These are phyloP conservation scores for Cyclophora punctaria DNA, from an alignment of 2,888 invertebrate genomes.

Conservation along the genomic window DNA sequence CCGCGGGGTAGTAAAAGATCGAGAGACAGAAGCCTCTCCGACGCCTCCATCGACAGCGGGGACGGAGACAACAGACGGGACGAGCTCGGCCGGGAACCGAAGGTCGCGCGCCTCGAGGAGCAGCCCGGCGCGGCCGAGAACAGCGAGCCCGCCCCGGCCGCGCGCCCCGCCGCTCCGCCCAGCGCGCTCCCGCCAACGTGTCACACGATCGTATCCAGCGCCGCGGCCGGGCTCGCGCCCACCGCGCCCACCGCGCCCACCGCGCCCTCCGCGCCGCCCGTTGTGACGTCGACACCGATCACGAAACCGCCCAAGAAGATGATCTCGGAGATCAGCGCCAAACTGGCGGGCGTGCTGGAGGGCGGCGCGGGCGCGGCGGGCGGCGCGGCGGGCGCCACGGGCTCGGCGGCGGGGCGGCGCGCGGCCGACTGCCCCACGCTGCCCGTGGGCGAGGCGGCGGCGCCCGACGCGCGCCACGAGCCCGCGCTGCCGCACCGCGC, in stretches of 20 bases:
- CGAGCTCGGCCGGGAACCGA: conserved; percentile 39
- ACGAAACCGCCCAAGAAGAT: conserved; percentile 64
- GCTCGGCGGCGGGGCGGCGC: conserved; percentile 30
- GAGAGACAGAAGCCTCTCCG: conserved; percentile 79
- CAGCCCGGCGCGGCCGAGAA: conserved; percentile 12
- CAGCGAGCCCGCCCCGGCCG: not conserved
- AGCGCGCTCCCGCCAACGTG: not conserved
- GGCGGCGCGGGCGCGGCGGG: conserved; percentile 28
- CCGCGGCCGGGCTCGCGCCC: conserved; percentile 6
- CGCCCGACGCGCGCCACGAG: conserved; percentile 58
- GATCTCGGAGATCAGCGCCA: conserved; percentile 62
- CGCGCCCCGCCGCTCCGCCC: conserved; percentile 8
- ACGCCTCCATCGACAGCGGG: conserved; percentile 77
- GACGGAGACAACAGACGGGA: conserved; percentile 71
- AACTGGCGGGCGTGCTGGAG: conserved; percentile 53
- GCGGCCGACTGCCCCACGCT: conserved; percentile 39
- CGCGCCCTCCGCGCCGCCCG: conserved; percentile 11
- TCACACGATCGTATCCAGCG: not conserved
- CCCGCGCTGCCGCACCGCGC: conserved; percentile 64
- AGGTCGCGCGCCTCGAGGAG: conserved; percentile 40
- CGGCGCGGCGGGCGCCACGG: conserved; percentile 19
- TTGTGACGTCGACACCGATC: conserved; percentile 42
- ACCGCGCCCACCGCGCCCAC: conserved; percentile 5
- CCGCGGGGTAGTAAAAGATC: conserved; percentile 77
- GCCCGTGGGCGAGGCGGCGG: conserved; percentile 59